phyloP scores from a whole-genome alignment of 2,113 vertebrate species.

The Chloropsis cyanopogon region DNA sequence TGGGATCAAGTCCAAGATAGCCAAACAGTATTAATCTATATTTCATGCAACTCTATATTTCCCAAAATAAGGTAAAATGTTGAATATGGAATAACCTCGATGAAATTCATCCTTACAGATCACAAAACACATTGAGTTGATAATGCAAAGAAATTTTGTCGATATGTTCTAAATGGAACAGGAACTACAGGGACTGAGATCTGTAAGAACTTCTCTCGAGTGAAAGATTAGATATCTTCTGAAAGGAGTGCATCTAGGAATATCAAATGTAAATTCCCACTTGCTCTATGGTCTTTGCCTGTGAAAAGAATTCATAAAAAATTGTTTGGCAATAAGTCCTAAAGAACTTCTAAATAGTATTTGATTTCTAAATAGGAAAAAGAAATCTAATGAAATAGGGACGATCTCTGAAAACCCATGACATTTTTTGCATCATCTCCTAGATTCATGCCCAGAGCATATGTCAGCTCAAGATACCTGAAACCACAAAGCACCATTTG shows the following conservation, averaged over 20 bases:
- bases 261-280: neutral
- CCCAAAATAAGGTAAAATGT: neutral
- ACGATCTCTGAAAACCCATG: neutral
- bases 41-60: neutral
- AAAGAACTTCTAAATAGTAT: neutral
- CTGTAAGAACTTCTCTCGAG: neutral
- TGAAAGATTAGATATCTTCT: constrained; percentile 17
- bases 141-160: constrained; percentile 24
- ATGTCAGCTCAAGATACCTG: neutral
- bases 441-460: neutral
- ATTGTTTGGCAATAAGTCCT: neutral
- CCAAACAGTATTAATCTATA: constrained; percentile 37
- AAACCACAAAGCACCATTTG: neutral
- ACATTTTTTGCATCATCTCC: neutral
- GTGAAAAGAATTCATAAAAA: neutral
- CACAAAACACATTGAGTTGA: constrained; percentile 12
- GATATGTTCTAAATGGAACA: constrained; percentile 7
- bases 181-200: neutral
- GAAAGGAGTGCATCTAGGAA: neutral
- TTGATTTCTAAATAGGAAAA: neutral
- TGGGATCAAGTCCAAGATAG: constrained; percentile 32
- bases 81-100: neutral
- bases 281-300: neutral
- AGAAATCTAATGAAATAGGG: neutral
- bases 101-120: neutral